Conservation (phyloP, 2,113 vertebrate species). For the Oreochromis tanganicae region DNA sequence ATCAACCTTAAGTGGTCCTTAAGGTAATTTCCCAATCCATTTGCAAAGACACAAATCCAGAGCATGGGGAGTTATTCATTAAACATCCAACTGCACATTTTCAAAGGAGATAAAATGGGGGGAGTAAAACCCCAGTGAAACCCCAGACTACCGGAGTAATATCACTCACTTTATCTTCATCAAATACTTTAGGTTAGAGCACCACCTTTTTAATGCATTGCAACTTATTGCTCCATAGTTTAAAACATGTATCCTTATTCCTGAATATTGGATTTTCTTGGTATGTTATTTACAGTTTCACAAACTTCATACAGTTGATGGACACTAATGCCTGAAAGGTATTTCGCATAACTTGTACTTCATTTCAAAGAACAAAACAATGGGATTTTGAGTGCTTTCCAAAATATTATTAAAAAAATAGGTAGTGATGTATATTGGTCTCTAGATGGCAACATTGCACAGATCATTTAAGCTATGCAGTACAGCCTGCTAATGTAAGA, state of each 20-base stretch:
- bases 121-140: background rate
- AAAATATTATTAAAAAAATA: background rate
- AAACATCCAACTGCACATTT: background rate
- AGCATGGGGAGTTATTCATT: background rate
- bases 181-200: background rate
- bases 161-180: slow-evolving; percentile 20
- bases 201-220: background rate
- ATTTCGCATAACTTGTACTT: background rate
- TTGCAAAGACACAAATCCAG: background rate
- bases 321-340: background rate
- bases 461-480: background rate
- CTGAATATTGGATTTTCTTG: background rate
- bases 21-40: slow-evolving; percentile 1
- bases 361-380: background rate
- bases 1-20: slow-evolving; percentile 4
- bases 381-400: background rate
- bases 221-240: background rate
- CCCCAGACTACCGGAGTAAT: background rate
- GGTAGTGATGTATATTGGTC: slow-evolving; percentile 12
- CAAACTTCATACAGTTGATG: background rate
- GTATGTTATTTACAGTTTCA: background rate
- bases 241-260: background rate
- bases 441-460: slow-evolving; percentile 51
- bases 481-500: background rate
- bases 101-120: background rate